These are phyloP conservation scores for Chondrosia reniformis DNA, from an alignment of 37 sponge, comb jelly and placozoan genomes.

Conservation along the genomic window DNA sequence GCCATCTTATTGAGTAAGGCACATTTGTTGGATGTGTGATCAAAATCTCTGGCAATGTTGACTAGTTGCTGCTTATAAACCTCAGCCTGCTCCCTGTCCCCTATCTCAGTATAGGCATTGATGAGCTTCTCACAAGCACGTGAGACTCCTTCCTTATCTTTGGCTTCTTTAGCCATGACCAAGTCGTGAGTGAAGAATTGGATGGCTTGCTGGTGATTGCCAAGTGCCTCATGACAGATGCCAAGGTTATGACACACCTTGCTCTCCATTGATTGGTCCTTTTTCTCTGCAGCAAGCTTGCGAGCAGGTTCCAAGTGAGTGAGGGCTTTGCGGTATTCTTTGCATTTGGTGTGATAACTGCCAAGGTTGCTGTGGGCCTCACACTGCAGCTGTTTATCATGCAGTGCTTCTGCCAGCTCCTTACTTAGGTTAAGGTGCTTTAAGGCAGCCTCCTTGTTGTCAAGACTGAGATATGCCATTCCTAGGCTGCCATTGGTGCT, in stretches of 20 bases:
- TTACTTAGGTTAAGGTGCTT: constrained; percentile 64
- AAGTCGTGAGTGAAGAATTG: constrained; percentile 81
- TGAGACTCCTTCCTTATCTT: constrained; percentile 84
- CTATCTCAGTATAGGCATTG: constrained; percentile 58
- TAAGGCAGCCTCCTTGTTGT: constrained; percentile 53
- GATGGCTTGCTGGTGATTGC: constrained; percentile 77
- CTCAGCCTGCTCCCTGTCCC: constrained; percentile 79
- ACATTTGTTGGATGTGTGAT: constrained; percentile 67
- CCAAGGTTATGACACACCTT: constrained; percentile 80
- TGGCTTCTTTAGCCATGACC: constrained; percentile 74
- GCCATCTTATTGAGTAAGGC: constrained; percentile 81
- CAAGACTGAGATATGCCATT: constrained; percentile 76
- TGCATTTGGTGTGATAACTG: constrained; percentile 46
- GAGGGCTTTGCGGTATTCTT: constrained; percentile 52
- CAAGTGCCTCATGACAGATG: constrained; percentile 75
- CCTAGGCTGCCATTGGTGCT: constrained; percentile 82
- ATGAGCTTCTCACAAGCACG: constrained; percentile 75
- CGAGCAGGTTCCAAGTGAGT: constrained; percentile 50
- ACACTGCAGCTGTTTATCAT: constrained; percentile 48
- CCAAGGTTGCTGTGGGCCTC: constrained; percentile 86
- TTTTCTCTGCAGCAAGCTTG: constrained; percentile 60
- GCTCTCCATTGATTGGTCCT: constrained; percentile 58
- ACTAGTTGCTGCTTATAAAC: constrained; percentile 66
- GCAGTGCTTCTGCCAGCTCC: constrained; percentile 64
- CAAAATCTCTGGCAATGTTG: constrained; percentile 66